A percentile compares a stretch with the other conserved stretches of the same genome.
phyloP scores from a whole-genome alignment of 1,140 invertebrate genomes.

The Rhagoletis pomonella region DNA sequence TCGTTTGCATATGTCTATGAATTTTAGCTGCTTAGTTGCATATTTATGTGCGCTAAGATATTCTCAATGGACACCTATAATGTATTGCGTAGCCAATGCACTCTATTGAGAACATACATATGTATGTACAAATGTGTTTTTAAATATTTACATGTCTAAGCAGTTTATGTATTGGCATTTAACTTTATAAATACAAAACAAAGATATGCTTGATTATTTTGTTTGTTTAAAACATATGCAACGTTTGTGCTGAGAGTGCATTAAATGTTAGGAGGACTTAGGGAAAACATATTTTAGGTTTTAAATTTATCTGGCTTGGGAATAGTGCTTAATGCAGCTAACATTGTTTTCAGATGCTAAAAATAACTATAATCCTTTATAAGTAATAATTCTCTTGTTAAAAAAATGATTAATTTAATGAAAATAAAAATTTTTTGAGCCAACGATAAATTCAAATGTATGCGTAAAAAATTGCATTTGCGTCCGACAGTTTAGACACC shows the following conservation, averaged over 20 bases:
- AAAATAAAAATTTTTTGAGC: too few relatives aligned
- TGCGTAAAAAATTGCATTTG: too few relatives aligned
- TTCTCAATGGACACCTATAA: constrained; percentile 37
- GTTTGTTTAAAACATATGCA: background rate
- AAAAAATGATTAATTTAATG: too few relatives aligned
- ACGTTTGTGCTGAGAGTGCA: background rate
- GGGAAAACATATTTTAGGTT: too few relatives aligned
- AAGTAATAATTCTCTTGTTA: too few relatives aligned
- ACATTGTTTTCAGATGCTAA: too few relatives aligned
- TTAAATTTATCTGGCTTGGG: too few relatives aligned
- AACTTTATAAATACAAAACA: background rate
- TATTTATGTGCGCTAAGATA: constrained; percentile 25
- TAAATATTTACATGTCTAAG: background rate
- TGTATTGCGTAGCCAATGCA: background rate
- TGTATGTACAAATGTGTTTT: background rate
- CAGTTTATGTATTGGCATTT: background rate
- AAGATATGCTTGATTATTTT: background rate
- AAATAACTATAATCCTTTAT: too few relatives aligned
- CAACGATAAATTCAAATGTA: too few relatives aligned
- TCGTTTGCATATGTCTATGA: background rate
- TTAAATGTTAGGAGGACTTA: too few relatives aligned
- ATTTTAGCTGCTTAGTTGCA: background rate
- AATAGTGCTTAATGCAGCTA: too few relatives aligned
- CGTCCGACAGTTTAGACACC: too few relatives aligned
- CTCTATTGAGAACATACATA: background rate